Evolutionary conservation across 2,113 vertebrate species (phyloP).

Genomic region (Podilymbus podiceps): DNA sequence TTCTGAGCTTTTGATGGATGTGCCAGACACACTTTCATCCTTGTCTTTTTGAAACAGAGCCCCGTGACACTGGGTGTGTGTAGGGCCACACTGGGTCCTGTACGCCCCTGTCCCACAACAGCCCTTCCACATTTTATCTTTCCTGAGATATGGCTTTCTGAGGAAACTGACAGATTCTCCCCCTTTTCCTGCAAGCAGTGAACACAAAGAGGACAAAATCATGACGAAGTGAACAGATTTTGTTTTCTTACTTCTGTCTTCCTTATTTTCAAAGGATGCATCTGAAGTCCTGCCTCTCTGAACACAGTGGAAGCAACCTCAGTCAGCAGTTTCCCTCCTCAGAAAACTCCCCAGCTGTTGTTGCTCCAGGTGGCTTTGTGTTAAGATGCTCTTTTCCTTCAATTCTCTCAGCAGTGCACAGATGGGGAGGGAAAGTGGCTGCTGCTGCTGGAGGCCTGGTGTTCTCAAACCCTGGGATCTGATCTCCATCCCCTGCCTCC

Average conservation of each 20-base stretch:
- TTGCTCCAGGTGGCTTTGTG: not conserved
- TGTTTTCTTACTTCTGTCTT: not conserved
- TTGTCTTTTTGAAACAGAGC: not conserved
- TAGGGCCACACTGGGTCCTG: not conserved
- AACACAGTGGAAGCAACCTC: not conserved
- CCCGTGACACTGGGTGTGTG: not conserved
- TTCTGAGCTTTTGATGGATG: not conserved
- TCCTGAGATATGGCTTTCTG: not conserved
- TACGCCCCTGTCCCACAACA: not conserved
- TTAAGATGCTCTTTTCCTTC: not conserved
- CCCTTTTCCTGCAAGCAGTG: not conserved
- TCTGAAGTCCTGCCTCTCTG: not conserved
- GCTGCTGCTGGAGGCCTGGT: not conserved
- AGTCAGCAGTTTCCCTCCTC: not conserved
- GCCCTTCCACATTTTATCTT: not conserved
- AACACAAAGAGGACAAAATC: not conserved
- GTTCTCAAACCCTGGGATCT: not conserved
- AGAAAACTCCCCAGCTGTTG: not conserved
- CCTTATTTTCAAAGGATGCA: not conserved
- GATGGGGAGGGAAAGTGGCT: not conserved
- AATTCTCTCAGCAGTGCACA: fast-evolving
- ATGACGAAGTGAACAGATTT: not conserved
- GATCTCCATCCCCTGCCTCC: not conserved
- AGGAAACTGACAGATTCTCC: not conserved
- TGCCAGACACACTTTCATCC: not conserved